Percentiles rank a stretch among this genome's conserved stretches.
Conservation (phyloP, 2,797 vertebrate species). For the Agapornis canus region DNA sequence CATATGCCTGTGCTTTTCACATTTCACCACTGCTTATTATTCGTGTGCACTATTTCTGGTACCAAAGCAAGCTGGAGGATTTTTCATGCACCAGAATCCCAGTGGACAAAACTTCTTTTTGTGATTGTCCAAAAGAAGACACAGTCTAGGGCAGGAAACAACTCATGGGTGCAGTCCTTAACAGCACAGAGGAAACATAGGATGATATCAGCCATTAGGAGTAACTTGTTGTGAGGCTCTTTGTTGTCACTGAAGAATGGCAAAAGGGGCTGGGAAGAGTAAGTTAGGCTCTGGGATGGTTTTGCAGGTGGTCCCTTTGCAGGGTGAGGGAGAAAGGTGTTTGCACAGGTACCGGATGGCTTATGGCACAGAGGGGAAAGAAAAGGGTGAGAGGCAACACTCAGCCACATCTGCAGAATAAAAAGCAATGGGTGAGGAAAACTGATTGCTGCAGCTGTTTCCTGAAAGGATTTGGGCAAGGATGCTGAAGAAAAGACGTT, state of each 20-base stretch:
- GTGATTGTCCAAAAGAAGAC: neutral
- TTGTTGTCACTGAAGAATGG: neutral
- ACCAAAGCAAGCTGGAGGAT: neutral
- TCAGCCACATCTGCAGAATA: neutral
- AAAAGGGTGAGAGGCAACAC: fast-evolving
- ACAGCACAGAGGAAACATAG: neutral
- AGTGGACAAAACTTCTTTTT: neutral
- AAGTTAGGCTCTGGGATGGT: neutral
- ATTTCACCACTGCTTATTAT: neutral
- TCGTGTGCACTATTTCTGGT: neutral
- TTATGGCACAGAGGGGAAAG: neutral
- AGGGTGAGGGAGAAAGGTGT: neutral
- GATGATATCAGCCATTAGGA: neutral
- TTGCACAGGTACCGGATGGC: neutral
- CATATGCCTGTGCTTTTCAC: neutral
- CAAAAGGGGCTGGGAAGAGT: neutral
- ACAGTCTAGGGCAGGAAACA: neutral
- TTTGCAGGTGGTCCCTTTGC: neutral
- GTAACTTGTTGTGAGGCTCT: neutral
- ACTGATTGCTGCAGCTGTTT: neutral
- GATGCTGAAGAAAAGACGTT: neutral
- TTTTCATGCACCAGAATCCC: neutral
- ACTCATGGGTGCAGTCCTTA: neutral
- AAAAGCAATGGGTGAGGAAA: neutral
- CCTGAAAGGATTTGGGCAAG: neutral